phyloP scores from a whole-genome alignment of 1,140 invertebrate species.

The Tetraneura akinire region DNA sequence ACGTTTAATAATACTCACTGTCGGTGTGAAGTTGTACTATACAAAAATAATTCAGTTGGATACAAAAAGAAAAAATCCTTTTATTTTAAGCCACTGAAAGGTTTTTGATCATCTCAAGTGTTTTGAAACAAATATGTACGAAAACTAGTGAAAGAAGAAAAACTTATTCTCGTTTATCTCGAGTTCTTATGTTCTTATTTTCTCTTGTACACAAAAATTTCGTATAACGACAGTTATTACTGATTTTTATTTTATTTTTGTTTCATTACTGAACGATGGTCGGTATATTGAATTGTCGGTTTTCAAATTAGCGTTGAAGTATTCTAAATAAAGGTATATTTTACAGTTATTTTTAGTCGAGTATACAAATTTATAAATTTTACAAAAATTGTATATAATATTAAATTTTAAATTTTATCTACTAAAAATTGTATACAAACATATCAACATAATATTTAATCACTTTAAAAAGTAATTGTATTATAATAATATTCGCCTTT shows the following conservation, averaged over 20 bases:
- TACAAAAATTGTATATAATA: too few relatives aligned
- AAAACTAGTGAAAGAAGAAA: background rate
- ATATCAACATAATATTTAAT: too few relatives aligned
- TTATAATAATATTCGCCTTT: too few relatives aligned
- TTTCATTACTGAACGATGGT: background rate
- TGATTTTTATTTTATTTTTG: background rate
- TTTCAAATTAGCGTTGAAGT: too few relatives aligned
- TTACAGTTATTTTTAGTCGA: too few relatives aligned
- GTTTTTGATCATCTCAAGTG: constrained; percentile 18
- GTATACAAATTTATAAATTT: too few relatives aligned
- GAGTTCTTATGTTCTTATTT: background rate
- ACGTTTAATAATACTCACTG: background rate
- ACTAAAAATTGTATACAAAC: too few relatives aligned
- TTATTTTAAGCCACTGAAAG: constrained; percentile 13
- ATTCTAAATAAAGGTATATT: too few relatives aligned
- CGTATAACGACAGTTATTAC: background rate
- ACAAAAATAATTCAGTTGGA: background rate
- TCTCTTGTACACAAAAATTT: background rate
- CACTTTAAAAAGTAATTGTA: too few relatives aligned
- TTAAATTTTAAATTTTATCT: too few relatives aligned
- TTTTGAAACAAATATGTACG: background rate
- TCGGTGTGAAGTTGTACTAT: background rate
- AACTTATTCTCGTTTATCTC: constrained; percentile 15
- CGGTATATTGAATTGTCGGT: too few relatives aligned
- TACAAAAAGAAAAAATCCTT: background rate